These are phyloP conservation scores for Ictalurus furcatus DNA, from an alignment of 2,113 vertebrate species.

Conservation along the genomic window DNA sequence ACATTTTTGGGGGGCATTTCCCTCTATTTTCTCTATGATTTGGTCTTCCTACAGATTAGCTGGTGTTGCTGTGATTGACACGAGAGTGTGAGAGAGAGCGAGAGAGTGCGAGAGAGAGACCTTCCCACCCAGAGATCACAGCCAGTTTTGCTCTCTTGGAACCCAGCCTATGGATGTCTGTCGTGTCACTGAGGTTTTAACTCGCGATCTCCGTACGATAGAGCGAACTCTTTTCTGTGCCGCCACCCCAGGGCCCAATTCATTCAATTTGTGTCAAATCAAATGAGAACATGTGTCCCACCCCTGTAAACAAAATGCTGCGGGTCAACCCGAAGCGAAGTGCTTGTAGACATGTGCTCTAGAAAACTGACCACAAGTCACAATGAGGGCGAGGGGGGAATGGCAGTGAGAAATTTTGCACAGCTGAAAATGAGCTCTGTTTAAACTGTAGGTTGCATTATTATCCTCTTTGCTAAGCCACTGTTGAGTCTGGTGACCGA, in stretches of 20 bases:
- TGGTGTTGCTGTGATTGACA: background rate
- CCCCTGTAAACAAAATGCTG: background rate
- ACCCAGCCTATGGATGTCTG: background rate
- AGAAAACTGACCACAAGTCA: background rate
- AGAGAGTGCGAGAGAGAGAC: no score
- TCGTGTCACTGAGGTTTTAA: background rate
- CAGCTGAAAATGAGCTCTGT: background rate
- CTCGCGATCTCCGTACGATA: background rate
- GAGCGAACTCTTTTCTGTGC: background rate
- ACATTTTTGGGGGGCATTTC: background rate
- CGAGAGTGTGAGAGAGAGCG: background rate
- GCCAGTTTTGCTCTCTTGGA: slow-evolving; percentile 1
- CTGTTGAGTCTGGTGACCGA: background rate
- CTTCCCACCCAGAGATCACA: background rate
- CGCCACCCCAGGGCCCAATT: background rate
- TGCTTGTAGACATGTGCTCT: background rate
- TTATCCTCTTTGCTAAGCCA: background rate
- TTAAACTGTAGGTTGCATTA: background rate
- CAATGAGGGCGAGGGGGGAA: no score
- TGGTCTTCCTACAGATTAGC: background rate
- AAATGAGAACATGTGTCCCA: background rate
- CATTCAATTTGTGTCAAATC: background rate
- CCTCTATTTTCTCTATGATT: background rate
- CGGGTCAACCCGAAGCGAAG: background rate
- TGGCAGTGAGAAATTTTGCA: background rate